phyloP scores from a whole-genome alignment of 2,113 vertebrate species.

The Megatriorchis doriae region DNA sequence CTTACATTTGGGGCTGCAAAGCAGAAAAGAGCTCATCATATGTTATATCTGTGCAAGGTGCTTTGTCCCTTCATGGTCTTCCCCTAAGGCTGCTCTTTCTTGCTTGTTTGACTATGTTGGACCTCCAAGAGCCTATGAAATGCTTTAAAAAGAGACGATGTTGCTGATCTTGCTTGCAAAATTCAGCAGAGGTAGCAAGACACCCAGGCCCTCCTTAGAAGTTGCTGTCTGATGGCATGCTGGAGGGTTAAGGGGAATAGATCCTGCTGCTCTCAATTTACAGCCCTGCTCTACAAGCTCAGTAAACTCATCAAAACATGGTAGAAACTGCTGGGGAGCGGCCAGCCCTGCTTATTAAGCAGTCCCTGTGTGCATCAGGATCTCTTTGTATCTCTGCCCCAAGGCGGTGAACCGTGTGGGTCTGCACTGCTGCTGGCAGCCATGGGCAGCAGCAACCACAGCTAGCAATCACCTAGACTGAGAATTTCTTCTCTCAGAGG shows the following conservation, averaged over 20 bases:
- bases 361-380: not conserved
- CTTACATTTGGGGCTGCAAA: constrained; percentile 8
- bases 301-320: not conserved
- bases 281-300: not conserved
- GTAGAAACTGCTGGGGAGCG: not conserved
- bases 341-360: not conserved
- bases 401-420: fast-evolving
- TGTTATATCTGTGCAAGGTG: not conserved
- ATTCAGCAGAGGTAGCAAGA: not conserved
- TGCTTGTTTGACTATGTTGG: not conserved
- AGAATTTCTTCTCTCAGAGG: not conserved
- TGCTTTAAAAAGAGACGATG: not conserved
- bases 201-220: too few relatives aligned
- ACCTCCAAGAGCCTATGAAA: not conserved
- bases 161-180: not conserved
- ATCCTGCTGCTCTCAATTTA: not conserved
- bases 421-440: not conserved
- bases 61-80: not conserved
- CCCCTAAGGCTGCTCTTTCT: not conserved
- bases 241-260: not conserved
- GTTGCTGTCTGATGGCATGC: not conserved
- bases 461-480: not conserved
- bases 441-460: not conserved
- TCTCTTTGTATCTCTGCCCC: not conserved
- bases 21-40: not conserved